These are phyloP conservation scores for Crypturellus undulatus DNA, from an alignment of 2,113 vertebrate genomes.

Conservation along the genomic window DNA sequence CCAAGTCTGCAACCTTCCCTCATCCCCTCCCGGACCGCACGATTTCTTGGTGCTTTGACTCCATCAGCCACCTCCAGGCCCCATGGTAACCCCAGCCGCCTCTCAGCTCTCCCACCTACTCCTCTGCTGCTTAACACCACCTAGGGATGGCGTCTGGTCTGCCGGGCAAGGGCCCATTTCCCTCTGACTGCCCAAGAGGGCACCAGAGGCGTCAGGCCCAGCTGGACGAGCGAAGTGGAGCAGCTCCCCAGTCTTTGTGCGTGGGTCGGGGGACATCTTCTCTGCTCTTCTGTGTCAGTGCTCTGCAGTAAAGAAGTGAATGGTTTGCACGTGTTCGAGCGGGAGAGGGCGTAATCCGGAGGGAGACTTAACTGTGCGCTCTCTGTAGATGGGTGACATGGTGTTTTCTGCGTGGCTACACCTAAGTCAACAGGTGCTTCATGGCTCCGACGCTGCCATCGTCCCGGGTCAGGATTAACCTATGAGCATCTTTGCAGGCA, in stretches of 20 bases:
- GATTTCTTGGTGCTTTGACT: not conserved
- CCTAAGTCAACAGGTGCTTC: not conserved
- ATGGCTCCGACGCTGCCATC: not conserved
- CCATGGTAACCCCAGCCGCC: not conserved
- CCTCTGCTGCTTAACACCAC: not conserved
- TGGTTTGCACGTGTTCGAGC: not conserved
- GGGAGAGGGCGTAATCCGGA: not conserved
- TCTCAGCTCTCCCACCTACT: fast-evolving
- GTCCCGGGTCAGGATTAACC: not conserved
- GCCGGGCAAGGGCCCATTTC: not conserved
- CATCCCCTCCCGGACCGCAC: not conserved
- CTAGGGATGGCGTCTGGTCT: not conserved
- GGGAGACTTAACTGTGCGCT: fast-evolving
- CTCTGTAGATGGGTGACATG: not conserved
- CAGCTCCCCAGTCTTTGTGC: not conserved
- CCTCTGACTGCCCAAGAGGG: fast-evolving
- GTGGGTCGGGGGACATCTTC: not conserved
- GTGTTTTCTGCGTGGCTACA: not conserved
- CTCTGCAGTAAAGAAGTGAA: not conserved
- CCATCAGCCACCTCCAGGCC: not conserved
- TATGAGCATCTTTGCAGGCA: not conserved
- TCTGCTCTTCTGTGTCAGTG: not conserved
- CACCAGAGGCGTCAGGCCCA: too few species aligned
- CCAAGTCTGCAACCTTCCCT: not conserved
- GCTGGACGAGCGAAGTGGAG: not conserved